These are phyloP conservation scores for Strigamia maritima DNA, from an alignment of 2,888 invertebrate species.

Conservation along the genomic window DNA sequence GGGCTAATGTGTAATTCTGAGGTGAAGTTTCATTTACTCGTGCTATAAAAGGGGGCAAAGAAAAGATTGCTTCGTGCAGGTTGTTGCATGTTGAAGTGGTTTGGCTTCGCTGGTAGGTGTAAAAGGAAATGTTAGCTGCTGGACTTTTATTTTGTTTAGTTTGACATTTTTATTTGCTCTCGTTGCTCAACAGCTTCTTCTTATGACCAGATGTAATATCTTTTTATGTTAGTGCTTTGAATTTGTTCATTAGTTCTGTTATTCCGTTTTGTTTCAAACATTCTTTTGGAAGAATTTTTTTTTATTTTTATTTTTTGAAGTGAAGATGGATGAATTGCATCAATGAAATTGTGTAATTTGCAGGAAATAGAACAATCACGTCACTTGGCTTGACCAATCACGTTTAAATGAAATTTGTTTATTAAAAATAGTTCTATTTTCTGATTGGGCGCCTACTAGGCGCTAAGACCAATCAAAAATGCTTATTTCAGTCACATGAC, in stretches of 20 bases:
- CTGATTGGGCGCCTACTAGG: too few relatives aligned
- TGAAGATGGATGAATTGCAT: too few relatives aligned
- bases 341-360: too few relatives aligned
- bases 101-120: background rate
- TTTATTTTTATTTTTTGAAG: background rate
- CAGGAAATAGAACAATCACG: too few relatives aligned
- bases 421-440: too few relatives aligned
- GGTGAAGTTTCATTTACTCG: background rate
- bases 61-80: background rate
- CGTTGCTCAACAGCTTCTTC: background rate
- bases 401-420: too few relatives aligned
- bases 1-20: background rate
- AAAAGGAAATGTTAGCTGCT: background rate
- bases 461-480: too few relatives aligned
- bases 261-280: background rate
- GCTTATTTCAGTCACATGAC: too few relatives aligned
- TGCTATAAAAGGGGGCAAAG: background rate
- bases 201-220: background rate
- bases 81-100: background rate
- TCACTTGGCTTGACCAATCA: too few relatives aligned
- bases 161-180: background rate
- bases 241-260: background rate
- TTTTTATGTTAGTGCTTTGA: background rate
- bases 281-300: background rate
- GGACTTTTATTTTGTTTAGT: background rate